Conservation (phyloP, 2,797 vertebrate species). For the Aeoliscus strigatus region DNA sequence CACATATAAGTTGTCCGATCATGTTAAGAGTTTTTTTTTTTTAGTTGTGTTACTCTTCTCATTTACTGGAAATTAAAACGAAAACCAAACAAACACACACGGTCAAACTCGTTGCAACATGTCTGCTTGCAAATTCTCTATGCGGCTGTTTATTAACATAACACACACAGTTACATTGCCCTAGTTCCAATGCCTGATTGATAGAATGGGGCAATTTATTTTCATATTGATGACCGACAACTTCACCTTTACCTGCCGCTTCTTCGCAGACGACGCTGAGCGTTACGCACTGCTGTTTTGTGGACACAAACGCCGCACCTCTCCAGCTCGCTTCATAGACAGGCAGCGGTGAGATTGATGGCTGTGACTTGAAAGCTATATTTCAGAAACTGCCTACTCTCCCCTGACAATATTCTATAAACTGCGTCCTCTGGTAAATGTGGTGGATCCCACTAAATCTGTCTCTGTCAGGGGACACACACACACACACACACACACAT, state of each 20-base stretch:
- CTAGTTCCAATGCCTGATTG: conserved; percentile 63
- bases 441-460: conserved; percentile 71
- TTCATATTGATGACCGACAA: conserved; percentile 64
- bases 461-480: conserved; percentile 71
- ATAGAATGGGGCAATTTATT: conserved; percentile 68
- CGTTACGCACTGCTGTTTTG: conserved; percentile 57
- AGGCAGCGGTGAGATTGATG: conserved; percentile 71
- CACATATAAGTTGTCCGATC: too few species aligned
- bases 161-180: conserved; percentile 31
- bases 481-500: conserved; percentile 19
- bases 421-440: conserved; percentile 76
- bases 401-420: conserved; percentile 76
- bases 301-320: conserved; percentile 64
- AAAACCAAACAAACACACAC: conserved; percentile 4
- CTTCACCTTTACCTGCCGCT: conserved; percentile 44
- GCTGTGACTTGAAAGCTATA: conserved; percentile 72
- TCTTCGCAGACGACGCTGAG: conserved; percentile 35
- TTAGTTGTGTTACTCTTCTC: too few species aligned
- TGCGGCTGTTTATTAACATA: conserved; percentile 36
- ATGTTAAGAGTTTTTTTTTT: too few species aligned
- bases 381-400: conserved; percentile 71
- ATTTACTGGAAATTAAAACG: too few species aligned
- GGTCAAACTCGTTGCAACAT: conserved; percentile 14
- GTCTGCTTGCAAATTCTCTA: conserved; percentile 4
- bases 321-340: conserved; percentile 51